These are phyloP conservation scores for Hydrotaea diabolus DNA, from an alignment of 2,888 invertebrate genomes.

Conservation along the genomic window DNA sequence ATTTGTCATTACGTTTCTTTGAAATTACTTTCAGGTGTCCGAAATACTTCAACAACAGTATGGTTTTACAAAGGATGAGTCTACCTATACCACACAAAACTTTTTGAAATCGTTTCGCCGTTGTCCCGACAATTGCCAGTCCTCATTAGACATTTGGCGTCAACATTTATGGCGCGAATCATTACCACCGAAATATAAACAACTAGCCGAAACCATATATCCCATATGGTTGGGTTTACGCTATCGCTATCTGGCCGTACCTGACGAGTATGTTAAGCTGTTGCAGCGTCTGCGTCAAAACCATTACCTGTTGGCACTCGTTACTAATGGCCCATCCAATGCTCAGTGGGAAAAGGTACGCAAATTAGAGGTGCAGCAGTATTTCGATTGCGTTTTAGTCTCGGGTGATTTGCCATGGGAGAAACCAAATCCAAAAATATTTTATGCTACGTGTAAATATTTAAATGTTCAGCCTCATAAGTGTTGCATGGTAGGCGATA, in stretches of 20 bases:
- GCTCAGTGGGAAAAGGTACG: conserved; percentile 95
- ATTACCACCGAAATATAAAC: conserved; percentile 87
- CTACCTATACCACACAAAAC: conserved; percentile 85
- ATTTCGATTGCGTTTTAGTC: conserved; percentile 90
- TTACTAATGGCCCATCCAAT: conserved; percentile 92
- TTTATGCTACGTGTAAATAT: conserved; percentile 89
- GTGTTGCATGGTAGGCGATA: conserved; percentile 94
- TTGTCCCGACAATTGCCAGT: conserved; percentile 89
- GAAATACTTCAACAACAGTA: conserved; percentile 83
- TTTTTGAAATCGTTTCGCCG: conserved; percentile 90
- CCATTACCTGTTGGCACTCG: conserved; percentile 87
- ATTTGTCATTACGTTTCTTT: not conserved
- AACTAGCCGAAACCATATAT: conserved; percentile 88
- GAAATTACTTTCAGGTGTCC: conserved; percentile 72
- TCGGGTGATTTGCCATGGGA: conserved; percentile 93
- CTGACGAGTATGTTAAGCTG: conserved; percentile 86
- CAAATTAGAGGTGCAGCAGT: conserved; percentile 85
- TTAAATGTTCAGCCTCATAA: conserved; percentile 87
- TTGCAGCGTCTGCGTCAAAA: conserved; percentile 86
- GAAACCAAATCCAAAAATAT: conserved; percentile 91
- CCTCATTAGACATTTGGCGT: conserved; percentile 89
- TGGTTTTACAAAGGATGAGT: conserved; percentile 85
- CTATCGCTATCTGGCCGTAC: conserved; percentile 87
- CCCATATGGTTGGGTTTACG: conserved; percentile 89
- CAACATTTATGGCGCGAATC: conserved; percentile 89